Evolutionary conservation across 2,888 invertebrate species (phyloP).

Genomic region (Brachylomia viminalis): DNA sequence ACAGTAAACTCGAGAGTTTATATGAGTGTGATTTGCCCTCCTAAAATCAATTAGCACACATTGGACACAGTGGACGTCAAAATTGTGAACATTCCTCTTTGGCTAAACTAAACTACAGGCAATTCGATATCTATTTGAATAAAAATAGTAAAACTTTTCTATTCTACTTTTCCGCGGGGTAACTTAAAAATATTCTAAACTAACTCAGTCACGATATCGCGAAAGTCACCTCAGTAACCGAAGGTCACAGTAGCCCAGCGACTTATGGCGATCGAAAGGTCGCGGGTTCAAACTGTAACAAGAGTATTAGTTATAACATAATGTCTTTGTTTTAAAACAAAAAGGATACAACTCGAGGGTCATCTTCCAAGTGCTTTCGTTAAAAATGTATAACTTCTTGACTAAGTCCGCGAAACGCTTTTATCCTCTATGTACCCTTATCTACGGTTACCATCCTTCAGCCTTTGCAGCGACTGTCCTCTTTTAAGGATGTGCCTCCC

Average conservation of each 20-base stretch:
- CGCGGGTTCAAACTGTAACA: conserved; percentile 37
- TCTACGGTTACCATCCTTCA: conserved; percentile 47
- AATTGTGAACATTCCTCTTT: not conserved
- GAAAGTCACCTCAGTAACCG: conserved; percentile 50
- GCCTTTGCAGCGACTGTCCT: conserved; percentile 47
- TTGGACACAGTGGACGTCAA: not conserved
- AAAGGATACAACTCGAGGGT: conserved; percentile 16
- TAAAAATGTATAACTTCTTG: conserved; percentile 24
- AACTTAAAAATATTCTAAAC: conserved; percentile 37
- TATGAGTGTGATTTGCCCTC: not conserved
- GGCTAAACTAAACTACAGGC: conserved; percentile 18
- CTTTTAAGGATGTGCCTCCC: conserved; percentile 52
- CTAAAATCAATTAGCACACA: not conserved
- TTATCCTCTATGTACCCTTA: conserved; percentile 53
- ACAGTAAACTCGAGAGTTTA: not conserved
- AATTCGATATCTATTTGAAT: conserved; percentile 14
- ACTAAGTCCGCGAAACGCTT: conserved; percentile 43
- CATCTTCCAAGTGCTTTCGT: conserved; percentile 38
- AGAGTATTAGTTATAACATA: conserved; percentile 27
- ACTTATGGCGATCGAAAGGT: conserved; percentile 51
- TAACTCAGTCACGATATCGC: conserved; percentile 50
- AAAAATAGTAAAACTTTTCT: conserved; percentile 18
- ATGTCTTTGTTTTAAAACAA: conserved; percentile 38
- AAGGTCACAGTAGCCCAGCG: conserved; percentile 47
- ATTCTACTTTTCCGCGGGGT: conserved; percentile 15